These are phyloP conservation scores for Alauda arvensis DNA, from an alignment of 2,797 vertebrate genomes.

Conservation along the genomic window DNA sequence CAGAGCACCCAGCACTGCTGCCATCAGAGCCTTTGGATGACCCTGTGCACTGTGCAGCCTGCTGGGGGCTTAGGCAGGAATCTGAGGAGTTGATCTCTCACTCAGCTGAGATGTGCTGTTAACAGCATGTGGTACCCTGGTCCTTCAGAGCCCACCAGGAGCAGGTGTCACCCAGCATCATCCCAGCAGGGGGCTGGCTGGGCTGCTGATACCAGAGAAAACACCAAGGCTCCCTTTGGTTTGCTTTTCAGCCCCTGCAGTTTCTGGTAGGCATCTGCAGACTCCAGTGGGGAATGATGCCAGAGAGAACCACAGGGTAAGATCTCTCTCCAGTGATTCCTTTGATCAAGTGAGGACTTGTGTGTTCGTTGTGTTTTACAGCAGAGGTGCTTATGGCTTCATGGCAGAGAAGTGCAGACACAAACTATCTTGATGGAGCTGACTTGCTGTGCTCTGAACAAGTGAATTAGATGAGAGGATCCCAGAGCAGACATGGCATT, in stretches of 20 bases:
- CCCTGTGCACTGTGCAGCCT: background rate
- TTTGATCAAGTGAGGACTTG: conserved; percentile 37
- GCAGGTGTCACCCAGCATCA: background rate
- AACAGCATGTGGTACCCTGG: rapidly evolving
- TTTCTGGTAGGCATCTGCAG: background rate
- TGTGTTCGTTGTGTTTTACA: rapidly evolving
- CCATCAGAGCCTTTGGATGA: background rate
- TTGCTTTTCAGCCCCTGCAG: background rate
- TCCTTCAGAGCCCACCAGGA: background rate
- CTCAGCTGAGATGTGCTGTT: background rate
- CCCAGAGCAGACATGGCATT: background rate
- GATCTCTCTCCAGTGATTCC: background rate
- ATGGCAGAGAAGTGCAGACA: background rate
- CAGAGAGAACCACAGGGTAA: background rate
- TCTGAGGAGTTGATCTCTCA: background rate
- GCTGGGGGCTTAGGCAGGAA: background rate
- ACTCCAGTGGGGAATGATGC: background rate
- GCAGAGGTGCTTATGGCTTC: background rate
- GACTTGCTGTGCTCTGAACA: background rate
- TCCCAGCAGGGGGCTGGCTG: background rate
- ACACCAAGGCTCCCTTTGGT: background rate
- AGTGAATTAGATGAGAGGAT: background rate
- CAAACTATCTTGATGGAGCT: background rate
- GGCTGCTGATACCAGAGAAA: background rate
- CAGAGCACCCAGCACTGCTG: background rate